phyloP scores from a whole-genome alignment of 2,888 invertebrate genomes.

The Linyphia triangularis region DNA sequence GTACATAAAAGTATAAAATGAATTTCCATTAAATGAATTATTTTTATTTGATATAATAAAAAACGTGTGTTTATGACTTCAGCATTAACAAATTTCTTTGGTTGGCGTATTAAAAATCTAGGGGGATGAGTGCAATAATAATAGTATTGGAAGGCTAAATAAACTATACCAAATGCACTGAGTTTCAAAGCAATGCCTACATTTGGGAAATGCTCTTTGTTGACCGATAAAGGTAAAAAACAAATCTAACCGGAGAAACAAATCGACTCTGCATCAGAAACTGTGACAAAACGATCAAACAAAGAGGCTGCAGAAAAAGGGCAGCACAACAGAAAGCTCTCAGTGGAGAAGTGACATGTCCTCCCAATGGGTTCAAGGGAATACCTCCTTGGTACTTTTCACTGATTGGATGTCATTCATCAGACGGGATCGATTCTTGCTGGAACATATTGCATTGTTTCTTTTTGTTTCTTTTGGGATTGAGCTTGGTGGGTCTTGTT shows the following conservation, averaged over 20 bases:
- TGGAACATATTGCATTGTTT: constrained; percentile 9
- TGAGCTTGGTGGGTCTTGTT: background rate
- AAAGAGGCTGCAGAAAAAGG: constrained; percentile 2
- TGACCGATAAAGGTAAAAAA: constrained; percentile 22
- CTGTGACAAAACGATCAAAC: constrained; percentile 58
- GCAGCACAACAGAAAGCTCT: constrained; percentile 18
- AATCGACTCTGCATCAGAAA: constrained; percentile 30
- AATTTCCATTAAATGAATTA: too few relatives aligned
- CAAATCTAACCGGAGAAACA: constrained; percentile 25
- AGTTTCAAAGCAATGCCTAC: too few relatives aligned
- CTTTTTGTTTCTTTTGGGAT: constrained; percentile 22
- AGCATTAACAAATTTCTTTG: too few relatives aligned
- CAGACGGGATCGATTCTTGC: constrained; percentile 47
- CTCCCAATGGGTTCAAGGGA: constrained; percentile 34
- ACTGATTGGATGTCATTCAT: constrained; percentile 62
- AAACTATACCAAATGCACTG: too few relatives aligned
- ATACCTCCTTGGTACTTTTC: constrained; percentile 25
- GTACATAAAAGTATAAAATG: too few relatives aligned
- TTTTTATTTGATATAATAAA: too few relatives aligned
- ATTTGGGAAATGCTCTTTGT: too few relatives aligned
- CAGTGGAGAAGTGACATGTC: constrained; percentile 36
- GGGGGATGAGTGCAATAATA: too few relatives aligned
- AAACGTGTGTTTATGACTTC: too few relatives aligned
- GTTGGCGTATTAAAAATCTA: too few relatives aligned
- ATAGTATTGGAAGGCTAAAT: too few relatives aligned